Percentiles rank a stretch among this genome's conserved stretches.
Evolutionary conservation across 2,113 vertebrate genomes (phyloP).

Genomic region (Amia ocellicauda): DNA sequence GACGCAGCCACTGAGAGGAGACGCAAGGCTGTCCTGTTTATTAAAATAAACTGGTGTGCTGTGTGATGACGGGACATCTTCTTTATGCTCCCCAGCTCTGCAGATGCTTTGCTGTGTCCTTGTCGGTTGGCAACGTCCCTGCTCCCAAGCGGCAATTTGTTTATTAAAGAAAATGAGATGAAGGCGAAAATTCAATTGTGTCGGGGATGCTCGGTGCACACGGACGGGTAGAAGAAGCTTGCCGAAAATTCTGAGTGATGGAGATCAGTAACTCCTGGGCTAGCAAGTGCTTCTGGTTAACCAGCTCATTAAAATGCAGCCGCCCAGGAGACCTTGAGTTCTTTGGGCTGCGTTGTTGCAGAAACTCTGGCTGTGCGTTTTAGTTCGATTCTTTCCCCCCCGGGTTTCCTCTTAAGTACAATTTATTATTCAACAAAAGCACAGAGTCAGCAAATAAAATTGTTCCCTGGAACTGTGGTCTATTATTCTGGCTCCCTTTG

Average conservation of each 20-base stretch:
- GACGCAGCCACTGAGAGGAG: background rate
- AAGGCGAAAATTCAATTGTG: no score
- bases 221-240: no score
- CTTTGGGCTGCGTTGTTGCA: background rate
- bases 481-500: constrained; percentile 19
- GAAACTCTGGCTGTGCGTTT: constrained; percentile 12
- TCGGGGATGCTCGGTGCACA: no score
- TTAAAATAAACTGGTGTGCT: no score
- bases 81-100: no score
- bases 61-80: no score
- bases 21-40: no score
- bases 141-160: no score
- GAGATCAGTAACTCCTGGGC: background rate
- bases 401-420: constrained; percentile 16
- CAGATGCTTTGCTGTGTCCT: no score
- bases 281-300: constrained; percentile 4
- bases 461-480: constrained; percentile 21
- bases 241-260: no score
- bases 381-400: constrained; percentile 17
- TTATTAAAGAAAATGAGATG: no score
- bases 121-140: no score
- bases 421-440: constrained; percentile 32
- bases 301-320: constrained; percentile 4
- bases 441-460: constrained; percentile 36
- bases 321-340: background rate